These are phyloP conservation scores for Philaethria dido DNA, from an alignment of 2,888 invertebrate species.

Conservation along the genomic window DNA sequence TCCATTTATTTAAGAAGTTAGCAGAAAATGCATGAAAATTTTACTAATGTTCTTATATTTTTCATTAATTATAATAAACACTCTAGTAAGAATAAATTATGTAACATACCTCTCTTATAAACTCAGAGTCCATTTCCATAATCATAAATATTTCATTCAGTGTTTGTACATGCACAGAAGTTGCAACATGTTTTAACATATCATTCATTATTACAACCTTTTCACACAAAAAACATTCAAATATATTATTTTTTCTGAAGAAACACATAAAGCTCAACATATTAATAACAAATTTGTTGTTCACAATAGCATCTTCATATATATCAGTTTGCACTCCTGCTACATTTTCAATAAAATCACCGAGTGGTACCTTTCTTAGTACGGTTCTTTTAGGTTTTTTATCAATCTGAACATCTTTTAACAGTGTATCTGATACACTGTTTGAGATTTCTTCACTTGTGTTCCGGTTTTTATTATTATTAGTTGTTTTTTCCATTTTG, in stretches of 20 bases:
- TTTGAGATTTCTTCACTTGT: background rate
- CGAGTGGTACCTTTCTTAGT: constrained; percentile 32
- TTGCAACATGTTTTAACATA: constrained; percentile 38
- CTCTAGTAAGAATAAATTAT: background rate
- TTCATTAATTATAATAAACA: too few species aligned
- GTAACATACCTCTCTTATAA: constrained; percentile 57
- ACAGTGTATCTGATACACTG: background rate
- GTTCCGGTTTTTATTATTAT: background rate
- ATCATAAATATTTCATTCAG: constrained; percentile 46
- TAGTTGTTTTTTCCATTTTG: background rate
- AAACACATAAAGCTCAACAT: constrained; percentile 45
- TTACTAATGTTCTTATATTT: too few species aligned
- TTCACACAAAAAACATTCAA: constrained; percentile 48
- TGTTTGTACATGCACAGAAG: constrained; percentile 36
- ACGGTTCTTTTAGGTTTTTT: constrained; percentile 9
- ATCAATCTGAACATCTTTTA: background rate
- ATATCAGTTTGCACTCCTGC: constrained; percentile 32
- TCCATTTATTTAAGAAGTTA: too few species aligned
- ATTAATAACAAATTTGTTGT: constrained; percentile 51
- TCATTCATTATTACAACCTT: constrained; percentile 22
- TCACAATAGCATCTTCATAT: constrained; percentile 49
- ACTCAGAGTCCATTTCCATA: constrained; percentile 51
- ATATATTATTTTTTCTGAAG: background rate
- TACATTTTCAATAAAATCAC: constrained; percentile 40
- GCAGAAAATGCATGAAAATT: too few species aligned